These are phyloP conservation scores for Nebria brevicollis DNA, from an alignment of 2,888 invertebrate species.

Conservation along the genomic window DNA sequence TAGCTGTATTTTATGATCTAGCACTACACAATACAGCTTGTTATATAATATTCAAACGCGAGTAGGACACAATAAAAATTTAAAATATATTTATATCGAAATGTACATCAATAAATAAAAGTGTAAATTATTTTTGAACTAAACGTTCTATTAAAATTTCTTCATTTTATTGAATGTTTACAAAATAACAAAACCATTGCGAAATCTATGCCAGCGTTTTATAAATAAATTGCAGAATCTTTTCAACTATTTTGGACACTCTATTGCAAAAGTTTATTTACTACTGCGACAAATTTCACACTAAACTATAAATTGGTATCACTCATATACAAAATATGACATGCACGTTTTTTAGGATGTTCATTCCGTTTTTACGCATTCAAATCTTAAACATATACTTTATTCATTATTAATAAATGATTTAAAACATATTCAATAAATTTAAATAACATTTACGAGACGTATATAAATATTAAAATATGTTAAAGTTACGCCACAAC, in stretches of 20 bases:
- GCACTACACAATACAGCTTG: conserved; percentile 25
- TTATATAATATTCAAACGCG: background rate
- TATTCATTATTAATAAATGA: too few species aligned
- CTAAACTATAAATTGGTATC: background rate
- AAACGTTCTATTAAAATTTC: background rate
- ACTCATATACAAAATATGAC: too few species aligned
- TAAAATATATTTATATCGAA: background rate
- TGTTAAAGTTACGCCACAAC: background rate
- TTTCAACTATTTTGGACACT: background rate
- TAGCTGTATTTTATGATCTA: conserved; percentile 32
- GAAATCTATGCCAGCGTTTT: background rate
- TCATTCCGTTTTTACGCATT: too few species aligned
- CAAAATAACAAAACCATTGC: background rate
- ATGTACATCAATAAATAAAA: too few species aligned
- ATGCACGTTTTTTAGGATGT: too few species aligned
- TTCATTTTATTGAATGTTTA: background rate
- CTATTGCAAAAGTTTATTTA: background rate
- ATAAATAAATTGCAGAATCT: background rate
- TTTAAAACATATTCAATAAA: background rate
- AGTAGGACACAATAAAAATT: background rate
- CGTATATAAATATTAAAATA: background rate
- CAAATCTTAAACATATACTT: too few species aligned
- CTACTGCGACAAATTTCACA: background rate
- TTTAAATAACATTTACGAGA: background rate
- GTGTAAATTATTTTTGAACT: too few species aligned